Conservation (phyloP, 1,140 invertebrate species). For the Brachionus koreanus region DNA sequence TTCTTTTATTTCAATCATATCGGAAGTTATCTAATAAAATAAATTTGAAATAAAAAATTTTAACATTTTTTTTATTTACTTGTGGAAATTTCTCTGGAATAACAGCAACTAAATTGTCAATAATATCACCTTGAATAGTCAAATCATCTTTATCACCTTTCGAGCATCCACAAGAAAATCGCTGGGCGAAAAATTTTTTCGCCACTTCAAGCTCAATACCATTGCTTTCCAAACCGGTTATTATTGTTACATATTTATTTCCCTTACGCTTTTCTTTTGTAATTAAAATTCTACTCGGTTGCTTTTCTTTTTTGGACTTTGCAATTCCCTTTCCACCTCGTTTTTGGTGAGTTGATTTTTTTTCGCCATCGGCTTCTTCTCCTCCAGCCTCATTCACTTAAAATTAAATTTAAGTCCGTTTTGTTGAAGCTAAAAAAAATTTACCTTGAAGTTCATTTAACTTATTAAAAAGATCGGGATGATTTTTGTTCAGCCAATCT, state of each 20-base stretch:
- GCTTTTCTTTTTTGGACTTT: constrained; percentile 78
- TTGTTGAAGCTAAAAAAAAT: background rate
- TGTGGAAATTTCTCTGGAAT: constrained; percentile 81
- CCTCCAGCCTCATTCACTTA: constrained; percentile 58
- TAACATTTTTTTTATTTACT: background rate
- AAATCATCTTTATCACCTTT: constrained; percentile 98
- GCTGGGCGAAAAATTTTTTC: constrained; percentile 92
- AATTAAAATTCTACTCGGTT: constrained; percentile 71
- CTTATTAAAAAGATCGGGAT: background rate
- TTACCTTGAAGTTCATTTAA: constrained; percentile 31
- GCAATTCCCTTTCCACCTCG: constrained; percentile 79
- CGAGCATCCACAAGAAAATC: constrained; percentile 96
- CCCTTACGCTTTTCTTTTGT: constrained; percentile 90
- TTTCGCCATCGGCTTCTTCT: constrained; percentile 69
- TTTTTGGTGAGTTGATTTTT: constrained; percentile 77
- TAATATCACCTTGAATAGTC: constrained; percentile 86
- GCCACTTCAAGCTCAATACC: constrained; percentile 96
- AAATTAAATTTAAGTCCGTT: background rate
- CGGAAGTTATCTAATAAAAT: background rate
- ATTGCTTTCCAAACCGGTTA: constrained; percentile 72
- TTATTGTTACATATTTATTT: constrained; percentile 90
- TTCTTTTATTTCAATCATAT: constrained; percentile 26
- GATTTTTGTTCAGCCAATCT: constrained; percentile 35
- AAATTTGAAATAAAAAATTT: background rate
- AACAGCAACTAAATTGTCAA: constrained; percentile 93